Conservation (phyloP, 2,113 vertebrate species). For the Lycocorax pyrrhopterus region DNA sequence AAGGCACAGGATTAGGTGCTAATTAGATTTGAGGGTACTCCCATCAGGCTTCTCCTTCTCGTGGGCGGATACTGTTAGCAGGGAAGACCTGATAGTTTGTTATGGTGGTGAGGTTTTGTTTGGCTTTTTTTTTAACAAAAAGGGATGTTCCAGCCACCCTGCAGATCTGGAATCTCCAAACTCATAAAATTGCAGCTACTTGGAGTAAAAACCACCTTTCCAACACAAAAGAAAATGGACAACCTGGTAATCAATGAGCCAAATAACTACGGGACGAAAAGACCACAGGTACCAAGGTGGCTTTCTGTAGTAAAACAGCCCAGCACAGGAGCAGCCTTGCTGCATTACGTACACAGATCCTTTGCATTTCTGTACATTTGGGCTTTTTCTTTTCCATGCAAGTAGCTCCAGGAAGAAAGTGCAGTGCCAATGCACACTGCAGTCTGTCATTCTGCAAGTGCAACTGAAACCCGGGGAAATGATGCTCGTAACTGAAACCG, state of each 20-base stretch:
- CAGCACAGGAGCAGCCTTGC: background rate
- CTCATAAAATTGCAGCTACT: background rate
- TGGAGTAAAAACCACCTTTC: background rate
- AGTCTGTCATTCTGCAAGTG: background rate
- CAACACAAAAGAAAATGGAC: background rate
- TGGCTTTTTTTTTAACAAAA: background rate
- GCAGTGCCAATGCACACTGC: background rate
- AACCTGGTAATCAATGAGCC: background rate
- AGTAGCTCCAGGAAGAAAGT: background rate
- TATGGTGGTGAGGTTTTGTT: background rate
- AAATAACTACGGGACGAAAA: background rate
- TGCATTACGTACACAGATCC: background rate
- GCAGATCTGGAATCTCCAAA: background rate
- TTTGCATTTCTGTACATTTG: background rate
- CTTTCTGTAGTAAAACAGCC: background rate
- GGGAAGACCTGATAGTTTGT: background rate
- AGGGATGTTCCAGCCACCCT: background rate
- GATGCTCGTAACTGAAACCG: background rate
- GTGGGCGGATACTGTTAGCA: background rate
- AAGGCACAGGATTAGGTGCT: background rate
- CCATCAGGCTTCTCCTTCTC: background rate
- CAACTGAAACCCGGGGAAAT: background rate
- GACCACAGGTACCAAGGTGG: background rate
- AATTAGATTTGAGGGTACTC: constrained; percentile 17
- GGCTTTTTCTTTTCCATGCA: background rate